Conservation (phyloP, 2,113 vertebrate species). For the Illadopsis cleaveri region DNA sequence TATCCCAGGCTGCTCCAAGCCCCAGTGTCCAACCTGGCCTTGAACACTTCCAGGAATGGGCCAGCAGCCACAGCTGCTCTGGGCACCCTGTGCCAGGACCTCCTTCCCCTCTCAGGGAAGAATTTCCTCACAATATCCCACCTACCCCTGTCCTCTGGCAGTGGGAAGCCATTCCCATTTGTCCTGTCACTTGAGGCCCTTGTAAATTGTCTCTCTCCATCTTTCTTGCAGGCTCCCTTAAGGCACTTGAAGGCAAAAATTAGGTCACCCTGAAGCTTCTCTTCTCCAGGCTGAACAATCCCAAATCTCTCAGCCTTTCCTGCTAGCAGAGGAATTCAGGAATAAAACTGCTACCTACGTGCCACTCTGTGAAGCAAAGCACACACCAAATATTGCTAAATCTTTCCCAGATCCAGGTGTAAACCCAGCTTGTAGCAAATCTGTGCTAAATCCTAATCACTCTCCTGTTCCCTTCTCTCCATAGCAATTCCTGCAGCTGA, state of each 20-base stretch:
- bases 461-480: neutral
- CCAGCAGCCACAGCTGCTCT: neutral
- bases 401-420: neutral
- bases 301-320: neutral
- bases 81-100: neutral
- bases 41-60: neutral
- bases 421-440: neutral
- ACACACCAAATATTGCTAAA: neutral
- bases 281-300: neutral
- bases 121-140: neutral
- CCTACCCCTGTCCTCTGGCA: neutral
- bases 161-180: neutral
- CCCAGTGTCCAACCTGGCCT: rapidly evolving
- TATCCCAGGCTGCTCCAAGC: rapidly evolving
- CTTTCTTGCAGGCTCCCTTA: neutral
- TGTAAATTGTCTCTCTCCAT: neutral
- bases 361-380: neutral
- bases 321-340: neutral
- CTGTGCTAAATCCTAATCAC: neutral
- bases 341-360: rapidly evolving
- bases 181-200: neutral
- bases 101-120: rapidly evolving
- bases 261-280: neutral
- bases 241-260: neutral
- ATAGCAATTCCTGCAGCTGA: neutral